Conservation (phyloP, 2,113 vertebrate genomes). For the Trochalopteron elliotii region DNA sequence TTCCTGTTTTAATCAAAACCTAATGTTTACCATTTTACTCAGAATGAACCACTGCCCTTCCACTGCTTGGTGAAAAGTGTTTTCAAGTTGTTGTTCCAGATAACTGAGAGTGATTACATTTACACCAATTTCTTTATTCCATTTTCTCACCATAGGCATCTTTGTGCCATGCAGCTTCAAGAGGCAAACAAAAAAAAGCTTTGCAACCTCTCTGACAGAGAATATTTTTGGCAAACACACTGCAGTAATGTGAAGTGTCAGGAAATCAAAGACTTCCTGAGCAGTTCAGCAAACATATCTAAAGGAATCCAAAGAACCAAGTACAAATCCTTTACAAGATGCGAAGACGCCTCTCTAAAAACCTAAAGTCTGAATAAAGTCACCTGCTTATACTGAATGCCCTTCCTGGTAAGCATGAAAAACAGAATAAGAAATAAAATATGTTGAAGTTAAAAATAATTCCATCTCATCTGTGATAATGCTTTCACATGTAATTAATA, state of each 20-base stretch:
- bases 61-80: neutral
- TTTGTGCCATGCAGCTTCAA: slow-evolving; percentile 17
- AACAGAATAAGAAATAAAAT: neutral
- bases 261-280: slow-evolving; percentile 64
- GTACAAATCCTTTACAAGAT: slow-evolving; percentile 47
- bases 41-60: neutral
- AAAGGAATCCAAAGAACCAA: slow-evolving; percentile 39
- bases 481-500: neutral
- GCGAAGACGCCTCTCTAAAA: slow-evolving; percentile 23
- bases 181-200: slow-evolving; percentile 39
- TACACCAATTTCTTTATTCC: slow-evolving; percentile 24
- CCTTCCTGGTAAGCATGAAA: neutral
- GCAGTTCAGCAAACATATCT: slow-evolving; percentile 57
- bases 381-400: slow-evolving; percentile 28
- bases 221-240: slow-evolving; percentile 52
- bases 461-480: neutral
- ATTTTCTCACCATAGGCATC: slow-evolving; percentile 31
- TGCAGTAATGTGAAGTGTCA: slow-evolving; percentile 29
- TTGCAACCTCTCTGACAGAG: slow-evolving; percentile 33
- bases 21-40: neutral
- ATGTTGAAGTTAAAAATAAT: neutral
- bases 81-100: neutral
- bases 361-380: slow-evolving; percentile 1
- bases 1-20: neutral
- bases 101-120: slow-evolving; percentile 17